Conservation (phyloP, 2,888 invertebrate species). For the Camponotus fellah region DNA sequence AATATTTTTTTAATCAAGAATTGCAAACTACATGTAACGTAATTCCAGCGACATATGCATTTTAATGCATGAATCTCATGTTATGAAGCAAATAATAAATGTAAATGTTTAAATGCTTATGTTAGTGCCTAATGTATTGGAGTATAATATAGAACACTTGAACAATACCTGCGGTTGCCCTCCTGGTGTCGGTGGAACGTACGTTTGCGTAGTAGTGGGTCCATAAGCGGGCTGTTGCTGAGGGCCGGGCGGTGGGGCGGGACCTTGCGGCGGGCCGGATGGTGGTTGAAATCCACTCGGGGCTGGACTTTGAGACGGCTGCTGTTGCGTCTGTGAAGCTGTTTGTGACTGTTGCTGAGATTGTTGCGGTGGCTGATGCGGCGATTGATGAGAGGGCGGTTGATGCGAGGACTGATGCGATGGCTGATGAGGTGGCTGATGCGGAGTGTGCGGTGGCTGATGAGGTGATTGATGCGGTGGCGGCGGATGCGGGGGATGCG, state of each 20-base stretch:
- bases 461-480: conserved; percentile 84
- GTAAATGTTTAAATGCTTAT: background rate
- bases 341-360: conserved; percentile 78
- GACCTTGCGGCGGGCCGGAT: conserved; percentile 82
- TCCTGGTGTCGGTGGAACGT: conserved; percentile 84
- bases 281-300: conserved; percentile 87
- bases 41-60: no score
- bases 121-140: background rate
- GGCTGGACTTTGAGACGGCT: conserved; percentile 86
- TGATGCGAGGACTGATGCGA: conserved; percentile 79
- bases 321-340: conserved; percentile 83
- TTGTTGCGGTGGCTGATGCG: conserved; percentile 87
- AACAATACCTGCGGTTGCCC: conserved; percentile 86
- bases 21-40: background rate
- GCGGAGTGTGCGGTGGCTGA: conserved; percentile 78
- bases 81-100: background rate
- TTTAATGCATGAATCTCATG: background rate
- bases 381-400: conserved; percentile 83
- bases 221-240: conserved; percentile 85
- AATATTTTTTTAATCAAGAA: background rate
- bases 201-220: conserved; percentile 85
- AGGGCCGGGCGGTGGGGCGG: conserved; percentile 84
- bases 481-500: conserved; percentile 84
- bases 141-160: background rate
- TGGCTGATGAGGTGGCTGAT: conserved; percentile 83